Percentiles rank a stretch among this genome's conserved stretches.
Conservation (phyloP, 2,888 invertebrate species). For the Drosophila multiciliata region DNA sequence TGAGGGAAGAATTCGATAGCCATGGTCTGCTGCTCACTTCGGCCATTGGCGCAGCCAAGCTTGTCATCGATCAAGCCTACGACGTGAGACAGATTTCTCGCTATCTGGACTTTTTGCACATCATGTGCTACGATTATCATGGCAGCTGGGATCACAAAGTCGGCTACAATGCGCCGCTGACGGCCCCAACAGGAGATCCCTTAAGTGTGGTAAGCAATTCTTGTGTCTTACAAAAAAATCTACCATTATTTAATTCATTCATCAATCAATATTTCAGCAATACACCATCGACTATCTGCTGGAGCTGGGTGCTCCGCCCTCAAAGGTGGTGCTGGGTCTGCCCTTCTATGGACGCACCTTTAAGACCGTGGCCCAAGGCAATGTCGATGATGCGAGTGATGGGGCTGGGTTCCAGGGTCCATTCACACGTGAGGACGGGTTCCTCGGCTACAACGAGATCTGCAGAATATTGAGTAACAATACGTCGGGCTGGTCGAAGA, state of each 20-base stretch:
- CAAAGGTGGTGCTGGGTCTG: constrained; percentile 92
- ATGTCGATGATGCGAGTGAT: constrained; percentile 85
- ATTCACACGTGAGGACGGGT: constrained; percentile 91
- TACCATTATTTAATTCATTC: background rate
- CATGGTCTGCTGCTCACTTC: constrained; percentile 91
- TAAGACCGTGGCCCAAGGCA: constrained; percentile 82
- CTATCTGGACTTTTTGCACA: constrained; percentile 90
- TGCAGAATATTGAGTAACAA: constrained; percentile 88
- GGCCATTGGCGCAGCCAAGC: constrained; percentile 92
- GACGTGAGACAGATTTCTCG: constrained; percentile 89
- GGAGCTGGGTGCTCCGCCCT: constrained; percentile 89
- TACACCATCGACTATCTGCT: constrained; percentile 91
- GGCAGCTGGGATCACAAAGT: constrained; percentile 92
- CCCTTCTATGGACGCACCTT: constrained; percentile 94
- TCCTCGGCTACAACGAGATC: constrained; percentile 95
- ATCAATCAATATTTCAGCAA: constrained; percentile 86
- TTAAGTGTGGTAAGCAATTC: constrained; percentile 89
- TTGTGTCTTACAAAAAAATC: background rate
- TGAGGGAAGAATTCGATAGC: constrained; percentile 89
- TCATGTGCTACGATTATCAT: constrained; percentile 96
- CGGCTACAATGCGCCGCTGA: constrained; percentile 92
- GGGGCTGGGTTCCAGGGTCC: constrained; percentile 91
- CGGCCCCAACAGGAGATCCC: constrained; percentile 84
- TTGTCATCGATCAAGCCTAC: constrained; percentile 91
- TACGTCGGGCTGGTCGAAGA: constrained; percentile 88